Base-by-base conservation (phyloP, 2,797 vertebrate species). In the Taenioides sp. region DNA sequence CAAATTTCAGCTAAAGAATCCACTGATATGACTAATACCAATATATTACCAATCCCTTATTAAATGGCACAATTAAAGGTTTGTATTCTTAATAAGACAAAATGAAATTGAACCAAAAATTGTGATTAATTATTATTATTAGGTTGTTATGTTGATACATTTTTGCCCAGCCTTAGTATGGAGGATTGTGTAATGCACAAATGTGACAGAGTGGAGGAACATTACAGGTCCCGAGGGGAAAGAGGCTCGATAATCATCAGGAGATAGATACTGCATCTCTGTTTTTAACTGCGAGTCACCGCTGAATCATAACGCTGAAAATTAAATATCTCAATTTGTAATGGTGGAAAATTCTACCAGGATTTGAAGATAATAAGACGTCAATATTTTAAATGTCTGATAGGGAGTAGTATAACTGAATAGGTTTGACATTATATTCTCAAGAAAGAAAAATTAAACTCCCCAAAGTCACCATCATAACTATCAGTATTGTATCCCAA, bases 131-230 rank as follows among this genome's bases (percentile, higher is more conserved):
- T 12, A 43, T 43, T 14, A 43, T 14, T 43, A 43, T 12, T 12
- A 43, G 20, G 20, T 0, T 22, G 9, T 9, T 27, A 54, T n/a
- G 2, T 7, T 54, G 20, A 22, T 11, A 54, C 9, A 3, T 54
- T 54, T n/a, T 22, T 54, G 7, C 50, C 25, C 20, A 54, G 55
- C 16, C 14, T 6, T 6, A 27, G 25, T 1, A 17, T 57, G 37
- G 25, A 69, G 66, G n/a, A 37, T 27, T 27, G 25, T 9, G 22
- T 64, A 69, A 43, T 16, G 67, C 4, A 74, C 5, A 58, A 80
- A 76, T 79, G 62, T 78, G 68, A 75, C 69, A 65, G 43, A 66
- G 66, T 17, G 31, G 34, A 78, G 34, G 69, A 75, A 72, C 69
- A 50, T 14, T n/a, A 43, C 34, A 20, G 16, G 58, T 78, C 52